A percentile compares a stretch with the other conserved stretches of the same genome.
Evolutionary conservation across 2,113 vertebrate genomes (phyloP).

Genomic region (Oncorhynchus mykiss): DNA sequence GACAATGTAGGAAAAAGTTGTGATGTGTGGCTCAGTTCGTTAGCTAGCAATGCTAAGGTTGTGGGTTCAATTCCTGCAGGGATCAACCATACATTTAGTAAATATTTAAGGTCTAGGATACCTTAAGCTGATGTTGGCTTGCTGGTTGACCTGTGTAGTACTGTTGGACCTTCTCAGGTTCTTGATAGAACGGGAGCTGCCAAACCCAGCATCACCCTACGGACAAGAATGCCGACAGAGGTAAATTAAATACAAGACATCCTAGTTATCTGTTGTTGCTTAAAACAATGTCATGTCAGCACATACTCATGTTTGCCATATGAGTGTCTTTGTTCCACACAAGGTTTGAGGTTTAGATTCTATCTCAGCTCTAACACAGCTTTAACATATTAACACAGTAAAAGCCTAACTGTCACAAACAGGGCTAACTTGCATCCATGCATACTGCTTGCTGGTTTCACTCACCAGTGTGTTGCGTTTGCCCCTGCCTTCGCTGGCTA

Average conservation of each 20-base stretch:
- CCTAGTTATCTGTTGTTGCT: not conserved
- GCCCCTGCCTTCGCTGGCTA: conserved; percentile 70
- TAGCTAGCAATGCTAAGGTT: too few species aligned
- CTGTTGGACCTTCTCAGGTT: conserved; percentile 91
- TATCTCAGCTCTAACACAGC: too few species aligned
- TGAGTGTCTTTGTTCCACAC: not conserved
- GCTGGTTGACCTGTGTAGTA: conserved; percentile 86
- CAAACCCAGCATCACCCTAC: conserved; percentile 73
- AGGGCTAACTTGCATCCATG: too few species aligned
- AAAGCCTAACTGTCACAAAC: too few species aligned
- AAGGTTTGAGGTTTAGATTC: not conserved
- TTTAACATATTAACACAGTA: too few species aligned
- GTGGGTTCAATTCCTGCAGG: too few species aligned
- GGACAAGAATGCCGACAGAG: conserved; percentile 13
- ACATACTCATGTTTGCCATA: too few species aligned
- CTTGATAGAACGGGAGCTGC: conserved; percentile 82
- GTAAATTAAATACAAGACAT: not conserved
- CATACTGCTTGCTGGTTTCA: too few species aligned
- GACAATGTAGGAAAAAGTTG: too few species aligned
- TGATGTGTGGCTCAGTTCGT: too few species aligned
- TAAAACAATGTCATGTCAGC: too few species aligned
- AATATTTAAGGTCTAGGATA: conserved; percentile 45
- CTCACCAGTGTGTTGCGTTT: conserved; percentile 83
- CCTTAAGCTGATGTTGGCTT: conserved; percentile 69
- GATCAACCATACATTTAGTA: too few species aligned